phyloP scores from a whole-genome alignment of 2,797 vertebrate species.

The Poecilia velifera region DNA sequence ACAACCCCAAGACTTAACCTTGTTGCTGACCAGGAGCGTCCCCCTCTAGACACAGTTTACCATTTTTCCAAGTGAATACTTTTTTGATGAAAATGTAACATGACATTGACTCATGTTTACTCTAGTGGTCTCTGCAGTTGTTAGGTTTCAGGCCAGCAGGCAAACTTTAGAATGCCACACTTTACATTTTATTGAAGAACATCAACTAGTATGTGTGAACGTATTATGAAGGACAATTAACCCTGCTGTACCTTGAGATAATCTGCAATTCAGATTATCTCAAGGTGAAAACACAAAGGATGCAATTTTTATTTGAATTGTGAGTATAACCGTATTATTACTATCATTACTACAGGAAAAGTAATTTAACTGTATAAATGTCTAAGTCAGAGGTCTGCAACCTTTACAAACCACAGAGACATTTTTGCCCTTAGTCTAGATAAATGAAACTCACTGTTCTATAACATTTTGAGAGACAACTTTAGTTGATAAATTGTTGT shows the following conservation, averaged over 20 bases:
- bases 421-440: background rate
- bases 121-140: constrained; percentile 20
- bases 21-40: constrained; percentile 25
- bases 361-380: background rate
- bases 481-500: too few relatives aligned
- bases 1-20: background rate
- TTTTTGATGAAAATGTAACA: constrained; percentile 32
- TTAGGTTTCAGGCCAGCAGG: constrained; percentile 26
- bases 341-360: background rate
- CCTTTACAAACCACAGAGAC: background rate
- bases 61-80: constrained; percentile 47
- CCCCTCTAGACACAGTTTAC: constrained; percentile 18
- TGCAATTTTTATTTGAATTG: background rate
- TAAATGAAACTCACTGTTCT: too few relatives aligned
- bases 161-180: constrained; percentile 2
- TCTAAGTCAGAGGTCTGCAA: background rate
- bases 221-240: background rate
- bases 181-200: constrained; percentile 10
- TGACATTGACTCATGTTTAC: constrained; percentile 40
- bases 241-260: background rate
- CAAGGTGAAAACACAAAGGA: background rate
- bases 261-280: background rate
- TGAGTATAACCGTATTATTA: background rate
- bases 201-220: constrained; percentile 3
- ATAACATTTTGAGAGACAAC: too few relatives aligned